These are phyloP conservation scores for Parazoanthus darwini DNA, from an alignment of 92 coral and sea anemone genomes.

Conservation along the genomic window DNA sequence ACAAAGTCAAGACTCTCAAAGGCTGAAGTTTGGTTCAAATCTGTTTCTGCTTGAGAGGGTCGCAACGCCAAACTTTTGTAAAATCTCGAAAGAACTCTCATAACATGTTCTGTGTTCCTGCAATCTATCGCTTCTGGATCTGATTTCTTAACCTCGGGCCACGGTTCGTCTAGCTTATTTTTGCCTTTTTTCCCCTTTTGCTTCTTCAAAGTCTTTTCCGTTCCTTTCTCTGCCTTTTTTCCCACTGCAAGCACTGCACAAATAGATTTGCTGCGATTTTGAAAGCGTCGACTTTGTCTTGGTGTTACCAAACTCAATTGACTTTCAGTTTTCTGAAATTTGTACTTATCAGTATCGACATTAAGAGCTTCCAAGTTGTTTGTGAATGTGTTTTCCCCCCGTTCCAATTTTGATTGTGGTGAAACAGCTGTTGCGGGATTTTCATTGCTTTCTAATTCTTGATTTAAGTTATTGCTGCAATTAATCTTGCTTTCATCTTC, in stretches of 20 bases:
- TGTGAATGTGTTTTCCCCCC: not conserved
- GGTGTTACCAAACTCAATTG: not conserved
- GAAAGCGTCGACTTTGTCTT: not conserved
- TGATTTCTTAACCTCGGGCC: not conserved
- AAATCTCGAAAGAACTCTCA: not conserved
- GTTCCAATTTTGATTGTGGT: not conserved
- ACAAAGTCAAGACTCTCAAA: not conserved
- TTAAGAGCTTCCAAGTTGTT: not conserved
- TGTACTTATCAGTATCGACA: too few relatives aligned
- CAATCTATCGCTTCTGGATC: not conserved
- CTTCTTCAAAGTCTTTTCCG: not conserved
- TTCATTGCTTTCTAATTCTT: not conserved
- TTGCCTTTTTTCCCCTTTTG: not conserved
- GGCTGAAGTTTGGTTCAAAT: not conserved
- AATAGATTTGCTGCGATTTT: not conserved
- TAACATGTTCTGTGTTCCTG: not conserved
- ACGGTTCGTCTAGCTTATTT: not conserved
- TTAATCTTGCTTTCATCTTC: not conserved
- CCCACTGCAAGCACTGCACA: not conserved
- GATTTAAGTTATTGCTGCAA: not conserved
- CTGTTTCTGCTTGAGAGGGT: not conserved
- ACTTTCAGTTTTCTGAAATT: not conserved
- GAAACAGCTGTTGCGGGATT: not conserved
- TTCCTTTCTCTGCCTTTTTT: not conserved
- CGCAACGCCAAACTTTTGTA: not conserved